phyloP scores from a whole-genome alignment of 2,888 invertebrate genomes.

The Proisotoma minuta region DNA sequence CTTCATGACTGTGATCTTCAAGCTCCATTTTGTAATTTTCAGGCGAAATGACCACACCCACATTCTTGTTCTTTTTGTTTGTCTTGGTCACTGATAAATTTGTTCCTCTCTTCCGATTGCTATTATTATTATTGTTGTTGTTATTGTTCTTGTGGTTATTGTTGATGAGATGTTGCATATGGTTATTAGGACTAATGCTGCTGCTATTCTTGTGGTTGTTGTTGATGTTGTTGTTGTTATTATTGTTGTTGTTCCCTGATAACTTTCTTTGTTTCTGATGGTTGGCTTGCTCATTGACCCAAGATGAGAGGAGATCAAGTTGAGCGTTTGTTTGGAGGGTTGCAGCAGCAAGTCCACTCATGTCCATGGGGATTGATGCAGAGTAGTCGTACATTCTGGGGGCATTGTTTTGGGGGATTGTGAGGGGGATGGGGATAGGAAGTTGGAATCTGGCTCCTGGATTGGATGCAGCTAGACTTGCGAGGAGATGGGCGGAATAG shows the following conservation, averaged over 20 bases:
- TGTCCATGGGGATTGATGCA: conserved; percentile 17
- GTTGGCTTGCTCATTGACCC: conserved; percentile 40
- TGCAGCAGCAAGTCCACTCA: conserved; percentile 20
- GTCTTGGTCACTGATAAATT: conserved; percentile 34
- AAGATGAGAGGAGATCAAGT: conserved; percentile 40
- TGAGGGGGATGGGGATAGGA: conserved; percentile 42
- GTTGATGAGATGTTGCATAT: conserved; percentile 6
- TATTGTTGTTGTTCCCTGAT: conserved; percentile 7
- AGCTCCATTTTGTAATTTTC: too few species aligned
- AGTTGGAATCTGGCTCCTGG: conserved; percentile 41
- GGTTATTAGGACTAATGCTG: neutral
- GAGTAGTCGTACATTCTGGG: conserved; percentile 11
- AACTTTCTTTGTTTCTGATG: neutral
- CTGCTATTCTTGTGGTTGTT: conserved; percentile 3
- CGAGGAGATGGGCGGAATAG: conserved; percentile 43
- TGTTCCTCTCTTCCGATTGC: conserved; percentile 25
- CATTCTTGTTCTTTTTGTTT: conserved; percentile 31
- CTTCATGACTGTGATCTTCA: conserved; percentile 9
- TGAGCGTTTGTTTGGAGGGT: conserved; percentile 30
- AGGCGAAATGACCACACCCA: neutral
- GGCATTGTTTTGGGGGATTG: conserved; percentile 26
- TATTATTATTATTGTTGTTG: conserved; percentile 24
- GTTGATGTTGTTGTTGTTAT: conserved; percentile 8
- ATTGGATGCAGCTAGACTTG: conserved; percentile 40
- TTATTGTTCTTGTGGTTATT: conserved; percentile 21